Base-by-base conservation (phyloP, 2,888 invertebrate genomes). In the Monochamus alternatus region DNA sequence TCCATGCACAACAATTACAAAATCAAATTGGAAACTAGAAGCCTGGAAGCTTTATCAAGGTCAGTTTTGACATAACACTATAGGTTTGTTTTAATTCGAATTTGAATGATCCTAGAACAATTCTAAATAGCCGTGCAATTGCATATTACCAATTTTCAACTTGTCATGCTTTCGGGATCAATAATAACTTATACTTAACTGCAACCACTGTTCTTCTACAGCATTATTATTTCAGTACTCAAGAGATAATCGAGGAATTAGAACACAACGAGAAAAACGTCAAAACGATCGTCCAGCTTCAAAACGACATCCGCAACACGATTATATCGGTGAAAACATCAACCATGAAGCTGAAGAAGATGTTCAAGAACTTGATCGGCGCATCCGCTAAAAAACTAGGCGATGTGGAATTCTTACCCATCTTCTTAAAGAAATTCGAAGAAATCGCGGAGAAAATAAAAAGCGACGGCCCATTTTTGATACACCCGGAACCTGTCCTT, bases 191-290 rank as follows among this genome's bases (percentile, higher is more conserved):
- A n/a, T n/a, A n/a, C n/a, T 22, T 22, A 22, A 22, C 22, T 22
- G 22, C 22, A 22, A 22, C 1, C 22, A 22, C 22, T 22, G 22
- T 1, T 22, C 22, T 22, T 22, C 22, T 22, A 22, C 1, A 22
- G 22, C 22, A 22, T 22, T 22, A 22, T 22, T 22, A 38, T 77
- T 74, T 59, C 14, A 80, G 79, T n/a, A 60, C 81, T 30, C 58
- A 72, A 10, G 59, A 75, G n/a, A 72, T 80, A 8, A 75, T 76
- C 5, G 65, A 76, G 38, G 83, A 84, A 74, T 78, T 79, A 12
- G 71, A 75, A 74, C 81, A 83, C 55, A 81, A 79, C 22, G 85
- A 86, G 75, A 73, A 74, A 31, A 63, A 76, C 1, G 73, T 80
- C 5, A 77, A 75, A 55, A 78, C 70, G 60, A 78, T 84, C 1